Base-by-base conservation (phyloP, 2,888 invertebrate species). In the Schrankia costaestrigalis region DNA sequence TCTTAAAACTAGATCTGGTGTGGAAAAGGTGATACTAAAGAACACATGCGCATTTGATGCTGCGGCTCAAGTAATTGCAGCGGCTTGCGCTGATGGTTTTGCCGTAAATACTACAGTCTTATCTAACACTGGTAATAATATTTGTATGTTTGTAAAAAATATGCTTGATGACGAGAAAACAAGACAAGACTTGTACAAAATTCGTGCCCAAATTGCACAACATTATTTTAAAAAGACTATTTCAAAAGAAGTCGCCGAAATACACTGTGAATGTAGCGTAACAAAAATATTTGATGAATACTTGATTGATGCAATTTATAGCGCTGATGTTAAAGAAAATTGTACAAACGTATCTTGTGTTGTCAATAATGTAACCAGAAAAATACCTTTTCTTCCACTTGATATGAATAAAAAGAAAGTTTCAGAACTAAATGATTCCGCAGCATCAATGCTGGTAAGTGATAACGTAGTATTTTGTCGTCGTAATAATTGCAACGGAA, bases 21-120 rank as follows among this genome's bases (percentile, higher is more conserved):
- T n/a, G 8, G 10, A 27, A 11, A 17, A 18, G 10, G 1, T 27
- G 8, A 8, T 27, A 9, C 11, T 18, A 27, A 8, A 14, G 11
- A 27, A 27, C 8, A 27, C 27, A 18, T 27, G 17, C n/a, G 17
- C 27, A 5, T 27, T 27, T 17, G 27, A 27, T 27, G 27, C 27
- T 18, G 27, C 17, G 14, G 5, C 17, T 8, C 27, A 27, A 18
- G 17, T 27, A 8, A 18, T 27, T n/a, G 27, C 27, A 11, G 5
- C 8, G 11, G 27, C 17, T 17, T 11, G 18, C n/a, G 27, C 17
- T 18, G 27, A 27, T 2, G 12, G n/a, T 27, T 27, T 15, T n/a
- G 17, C 15, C 14, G 7, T 27, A 9, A 15, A 4, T 12, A 15
- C 11, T 27, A 17, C 17, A 7, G 11, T n/a, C n/a, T n/a, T 27